These are phyloP conservation scores for Tricholaema leucomelas DNA, from an alignment of 2,113 vertebrate species.

Conservation along the genomic window DNA sequence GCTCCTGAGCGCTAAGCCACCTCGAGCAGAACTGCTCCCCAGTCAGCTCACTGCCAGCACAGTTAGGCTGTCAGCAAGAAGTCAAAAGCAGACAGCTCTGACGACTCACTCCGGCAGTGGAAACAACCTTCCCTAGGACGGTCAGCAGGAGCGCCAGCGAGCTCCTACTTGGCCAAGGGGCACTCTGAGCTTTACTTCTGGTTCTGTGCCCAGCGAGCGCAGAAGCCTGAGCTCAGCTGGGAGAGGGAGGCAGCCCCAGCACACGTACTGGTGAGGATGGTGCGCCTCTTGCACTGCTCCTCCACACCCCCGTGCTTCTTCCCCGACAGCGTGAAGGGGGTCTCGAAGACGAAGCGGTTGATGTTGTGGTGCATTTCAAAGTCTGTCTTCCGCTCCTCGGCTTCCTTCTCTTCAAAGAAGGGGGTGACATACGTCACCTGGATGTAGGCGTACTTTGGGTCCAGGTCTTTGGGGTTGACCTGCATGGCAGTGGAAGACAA, in stretches of 20 bases:
- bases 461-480: constrained; percentile 97
- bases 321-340: constrained; percentile 92
- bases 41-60: not conserved
- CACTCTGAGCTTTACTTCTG: not conserved
- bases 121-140: not conserved
- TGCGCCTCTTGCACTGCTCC: constrained; percentile 96
- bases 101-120: not conserved
- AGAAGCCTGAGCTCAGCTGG: not conserved
- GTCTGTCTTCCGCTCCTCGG: constrained; percentile 90
- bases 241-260: not conserved
- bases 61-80: not conserved
- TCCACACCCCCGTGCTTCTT: constrained; percentile 96
- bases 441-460: constrained; percentile 94
- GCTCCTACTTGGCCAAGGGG: not conserved
- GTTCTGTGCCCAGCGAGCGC: not conserved
- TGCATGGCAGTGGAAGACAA: constrained; percentile 29
- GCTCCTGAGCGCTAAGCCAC: not conserved
- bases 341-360: constrained; percentile 95
- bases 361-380: constrained; percentile 97
- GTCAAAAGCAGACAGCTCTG: not conserved
- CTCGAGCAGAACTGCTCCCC: constrained; percentile 10
- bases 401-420: constrained; percentile 94
- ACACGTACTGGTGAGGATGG: constrained; percentile 89
- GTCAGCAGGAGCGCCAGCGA: not conserved
- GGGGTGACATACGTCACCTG: constrained; percentile 96